These are phyloP conservation scores for Spinibarbus caldwelli DNA, from an alignment of 2,797 vertebrate genomes.

Conservation along the genomic window DNA sequence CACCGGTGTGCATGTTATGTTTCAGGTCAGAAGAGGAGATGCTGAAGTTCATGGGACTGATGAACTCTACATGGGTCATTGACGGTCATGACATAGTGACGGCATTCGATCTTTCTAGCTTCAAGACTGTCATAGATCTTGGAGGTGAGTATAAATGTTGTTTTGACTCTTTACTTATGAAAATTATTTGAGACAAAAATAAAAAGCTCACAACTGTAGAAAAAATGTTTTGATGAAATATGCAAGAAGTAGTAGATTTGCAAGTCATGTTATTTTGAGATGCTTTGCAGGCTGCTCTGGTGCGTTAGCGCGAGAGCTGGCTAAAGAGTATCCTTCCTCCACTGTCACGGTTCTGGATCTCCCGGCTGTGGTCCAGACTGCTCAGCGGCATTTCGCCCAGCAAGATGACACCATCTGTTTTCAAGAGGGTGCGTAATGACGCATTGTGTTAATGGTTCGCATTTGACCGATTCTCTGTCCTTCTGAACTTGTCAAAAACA, in stretches of 20 bases:
- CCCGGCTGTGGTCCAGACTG: conserved; percentile 69
- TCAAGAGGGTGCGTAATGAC: conserved; percentile 67
- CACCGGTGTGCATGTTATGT: neutral
- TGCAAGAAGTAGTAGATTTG: neutral
- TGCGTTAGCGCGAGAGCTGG: conserved; percentile 74
- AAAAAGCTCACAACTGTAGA: neutral
- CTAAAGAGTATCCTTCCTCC: conserved; percentile 72
- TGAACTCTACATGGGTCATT: conserved; percentile 77
- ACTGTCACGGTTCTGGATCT: conserved; percentile 74
- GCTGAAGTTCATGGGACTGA: conserved; percentile 79
- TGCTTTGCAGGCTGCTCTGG: conserved; percentile 76
- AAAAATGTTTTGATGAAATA: neutral
- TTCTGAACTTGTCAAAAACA: conserved; percentile 1
- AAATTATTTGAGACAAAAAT: neutral
- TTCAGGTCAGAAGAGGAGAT: conserved; percentile 79
- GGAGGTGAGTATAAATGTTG: conserved; percentile 69
- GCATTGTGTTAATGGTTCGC: neutral
- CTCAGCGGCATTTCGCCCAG: conserved; percentile 71
- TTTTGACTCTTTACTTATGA: neutral
- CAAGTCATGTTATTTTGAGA: conserved; percentile 4
- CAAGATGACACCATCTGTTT: conserved; percentile 67
- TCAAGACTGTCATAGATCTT: conserved; percentile 73
- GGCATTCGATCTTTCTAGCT: conserved; percentile 75
- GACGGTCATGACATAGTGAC: conserved; percentile 77
- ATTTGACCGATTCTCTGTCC: neutral